Percentiles rank a stretch among this genome's conserved stretches.
Evolutionary conservation across 2,888 invertebrate species (phyloP).

Genomic region (Lasioglossum zephyrum): DNA sequence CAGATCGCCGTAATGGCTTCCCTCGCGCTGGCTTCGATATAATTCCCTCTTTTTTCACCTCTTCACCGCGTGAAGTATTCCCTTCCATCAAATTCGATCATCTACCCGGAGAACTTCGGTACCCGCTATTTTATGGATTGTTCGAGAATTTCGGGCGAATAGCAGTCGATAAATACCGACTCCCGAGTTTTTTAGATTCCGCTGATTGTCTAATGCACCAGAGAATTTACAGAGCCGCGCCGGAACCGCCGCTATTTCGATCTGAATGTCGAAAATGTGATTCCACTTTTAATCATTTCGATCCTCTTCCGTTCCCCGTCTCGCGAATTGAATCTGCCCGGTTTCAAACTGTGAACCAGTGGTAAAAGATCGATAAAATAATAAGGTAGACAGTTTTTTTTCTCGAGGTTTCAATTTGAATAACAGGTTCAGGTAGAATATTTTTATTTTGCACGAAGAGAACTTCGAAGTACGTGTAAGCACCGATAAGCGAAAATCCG

Average conservation of each 20-base stretch:
- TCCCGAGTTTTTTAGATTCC: not conserved
- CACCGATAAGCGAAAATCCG: not conserved
- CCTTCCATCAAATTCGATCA: not conserved
- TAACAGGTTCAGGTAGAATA: too few species aligned
- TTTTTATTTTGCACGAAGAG: too few species aligned
- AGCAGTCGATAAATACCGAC: not conserved
- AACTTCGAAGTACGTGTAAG: not conserved
- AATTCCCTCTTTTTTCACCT: not conserved
- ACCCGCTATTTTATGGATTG: not conserved
- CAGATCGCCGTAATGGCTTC: conserved; percentile 40
- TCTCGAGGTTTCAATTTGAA: too few species aligned
- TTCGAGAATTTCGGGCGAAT: not conserved
- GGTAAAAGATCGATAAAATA: too few species aligned
- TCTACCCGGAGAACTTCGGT: not conserved
- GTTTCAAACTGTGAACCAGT: too few species aligned
- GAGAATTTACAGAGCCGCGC: not conserved
- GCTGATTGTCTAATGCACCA: not conserved
- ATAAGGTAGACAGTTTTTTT: too few species aligned
- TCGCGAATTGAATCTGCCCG: too few species aligned
- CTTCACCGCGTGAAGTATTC: not conserved
- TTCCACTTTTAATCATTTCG: too few species aligned
- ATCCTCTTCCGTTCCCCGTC: too few species aligned
- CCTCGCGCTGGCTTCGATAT: conserved; percentile 13
- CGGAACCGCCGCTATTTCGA: not conserved
- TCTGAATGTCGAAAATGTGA: not conserved